Evolutionary conservation across 2,888 invertebrate genomes (phyloP).

Genomic region (Cartodere bifasciata): DNA sequence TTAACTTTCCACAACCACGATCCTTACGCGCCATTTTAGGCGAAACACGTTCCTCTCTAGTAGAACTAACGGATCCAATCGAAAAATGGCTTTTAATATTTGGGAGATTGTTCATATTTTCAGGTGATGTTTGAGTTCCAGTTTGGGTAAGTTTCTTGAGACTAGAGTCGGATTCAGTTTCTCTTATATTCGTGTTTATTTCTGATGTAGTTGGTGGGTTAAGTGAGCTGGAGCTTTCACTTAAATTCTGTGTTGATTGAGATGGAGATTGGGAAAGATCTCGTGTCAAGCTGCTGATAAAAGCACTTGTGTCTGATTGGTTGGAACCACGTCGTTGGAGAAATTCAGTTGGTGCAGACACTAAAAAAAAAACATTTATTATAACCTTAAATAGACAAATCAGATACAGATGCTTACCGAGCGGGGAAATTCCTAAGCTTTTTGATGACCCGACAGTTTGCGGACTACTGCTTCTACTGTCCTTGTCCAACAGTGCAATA

Average conservation of each 20-base stretch:
- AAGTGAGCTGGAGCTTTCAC: constrained; percentile 40
- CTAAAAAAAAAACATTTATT: constrained; percentile 24
- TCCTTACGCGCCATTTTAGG: constrained; percentile 45
- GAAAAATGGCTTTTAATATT: constrained; percentile 42
- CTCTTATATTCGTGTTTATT: no score
- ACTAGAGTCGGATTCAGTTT: constrained; percentile 31
- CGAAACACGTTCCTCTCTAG: constrained; percentile 42
- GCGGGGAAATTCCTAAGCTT: constrained; percentile 42
- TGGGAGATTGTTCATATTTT: constrained; percentile 32
- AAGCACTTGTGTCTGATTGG: constrained; percentile 47
- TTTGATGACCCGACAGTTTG: constrained; percentile 41
- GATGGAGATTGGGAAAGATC: constrained; percentile 48
- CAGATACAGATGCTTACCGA: constrained; percentile 33
- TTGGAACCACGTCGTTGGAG: constrained; percentile 44
- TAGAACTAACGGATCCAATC: constrained; percentile 39
- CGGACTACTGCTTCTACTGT: constrained; percentile 42
- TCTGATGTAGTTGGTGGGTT: constrained; percentile 39
- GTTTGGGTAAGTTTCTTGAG: constrained; percentile 43
- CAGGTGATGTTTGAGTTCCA: constrained; percentile 61
- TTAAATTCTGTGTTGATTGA: constrained; percentile 38
- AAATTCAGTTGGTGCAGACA: constrained; percentile 33
- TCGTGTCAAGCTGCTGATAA: constrained; percentile 47
- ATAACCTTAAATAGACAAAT: no score
- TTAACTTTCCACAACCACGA: constrained; percentile 35
- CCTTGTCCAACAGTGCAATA: no score